A percentile compares a stretch with the other conserved stretches of the same genome.
Conservation (phyloP, 2,113 vertebrate species). For the Perognathus longimembris region DNA sequence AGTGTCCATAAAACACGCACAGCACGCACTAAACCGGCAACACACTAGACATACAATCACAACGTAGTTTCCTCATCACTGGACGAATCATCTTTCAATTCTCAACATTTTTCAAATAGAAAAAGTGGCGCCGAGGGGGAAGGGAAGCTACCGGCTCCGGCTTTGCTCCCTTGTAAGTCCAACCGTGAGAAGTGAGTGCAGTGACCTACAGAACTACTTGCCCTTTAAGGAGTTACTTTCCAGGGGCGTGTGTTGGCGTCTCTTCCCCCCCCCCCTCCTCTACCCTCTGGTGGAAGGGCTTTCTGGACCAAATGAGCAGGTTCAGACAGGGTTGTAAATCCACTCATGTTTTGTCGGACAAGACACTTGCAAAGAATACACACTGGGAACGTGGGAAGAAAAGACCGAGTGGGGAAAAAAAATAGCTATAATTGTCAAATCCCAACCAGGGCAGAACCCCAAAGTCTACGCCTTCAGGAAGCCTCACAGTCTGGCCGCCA, state of each 20-base stretch:
- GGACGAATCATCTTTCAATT: constrained; percentile 46
- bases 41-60: background rate
- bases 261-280: background rate
- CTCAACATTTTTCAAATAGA: constrained; percentile 61
- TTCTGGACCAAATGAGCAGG: constrained; percentile 84
- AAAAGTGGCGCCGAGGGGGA: background rate
- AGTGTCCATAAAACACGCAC: background rate
- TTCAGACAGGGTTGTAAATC: constrained; percentile 85
- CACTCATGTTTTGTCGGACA: constrained; percentile 81
- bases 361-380: constrained; percentile 89
- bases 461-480: constrained; percentile 90
- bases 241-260: background rate
- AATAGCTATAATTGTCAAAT: constrained; percentile 93
- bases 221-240: constrained; percentile 54
- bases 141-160: background rate
- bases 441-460: constrained; percentile 87
- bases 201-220: constrained; percentile 31
- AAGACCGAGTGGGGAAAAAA: constrained; percentile 83
- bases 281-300: constrained; percentile 64
- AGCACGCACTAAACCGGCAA: background rate
- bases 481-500: constrained; percentile 91
- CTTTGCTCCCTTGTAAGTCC: constrained; percentile 32
- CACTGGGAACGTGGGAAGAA: constrained; percentile 89
- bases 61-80: background rate
- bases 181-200: background rate